These are phyloP conservation scores for Zingel zingel DNA, from an alignment of 2,113 vertebrate species.

Conservation along the genomic window DNA sequence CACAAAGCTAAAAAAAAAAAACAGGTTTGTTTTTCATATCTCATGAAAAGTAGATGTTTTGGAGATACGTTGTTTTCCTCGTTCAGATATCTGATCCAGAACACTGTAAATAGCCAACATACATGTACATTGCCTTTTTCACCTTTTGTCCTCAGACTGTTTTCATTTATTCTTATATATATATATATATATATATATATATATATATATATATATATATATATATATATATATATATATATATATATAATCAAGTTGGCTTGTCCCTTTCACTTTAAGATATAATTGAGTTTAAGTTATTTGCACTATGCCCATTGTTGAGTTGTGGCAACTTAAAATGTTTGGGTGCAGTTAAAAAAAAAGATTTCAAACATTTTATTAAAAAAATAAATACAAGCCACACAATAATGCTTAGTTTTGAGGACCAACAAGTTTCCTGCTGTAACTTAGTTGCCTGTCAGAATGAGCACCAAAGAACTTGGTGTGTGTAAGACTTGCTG, in stretches of 20 bases:
- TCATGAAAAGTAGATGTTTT: background rate
- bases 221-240: background rate
- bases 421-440: constrained; percentile 16
- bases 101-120: background rate
- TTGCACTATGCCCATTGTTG: background rate
- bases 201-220: no score
- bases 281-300: background rate
- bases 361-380: background rate
- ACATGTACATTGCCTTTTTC: background rate
- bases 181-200: background rate
- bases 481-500: constrained; percentile 19
- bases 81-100: background rate
- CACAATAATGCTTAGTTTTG: background rate
- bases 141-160: background rate
- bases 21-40: background rate
- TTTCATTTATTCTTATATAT: background rate
- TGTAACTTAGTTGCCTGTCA: constrained; percentile 36
- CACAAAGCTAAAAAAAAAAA: background rate
- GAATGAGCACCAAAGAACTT: constrained; percentile 13
- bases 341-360: background rate
- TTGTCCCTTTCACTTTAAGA: background rate
- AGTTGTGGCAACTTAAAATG: background rate
- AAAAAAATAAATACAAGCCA: background rate
- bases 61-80: background rate
- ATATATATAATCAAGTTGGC: background rate